Evolutionary conservation across 2,888 invertebrate species (phyloP).

Genomic region (Brassicogethes aeneus): DNA sequence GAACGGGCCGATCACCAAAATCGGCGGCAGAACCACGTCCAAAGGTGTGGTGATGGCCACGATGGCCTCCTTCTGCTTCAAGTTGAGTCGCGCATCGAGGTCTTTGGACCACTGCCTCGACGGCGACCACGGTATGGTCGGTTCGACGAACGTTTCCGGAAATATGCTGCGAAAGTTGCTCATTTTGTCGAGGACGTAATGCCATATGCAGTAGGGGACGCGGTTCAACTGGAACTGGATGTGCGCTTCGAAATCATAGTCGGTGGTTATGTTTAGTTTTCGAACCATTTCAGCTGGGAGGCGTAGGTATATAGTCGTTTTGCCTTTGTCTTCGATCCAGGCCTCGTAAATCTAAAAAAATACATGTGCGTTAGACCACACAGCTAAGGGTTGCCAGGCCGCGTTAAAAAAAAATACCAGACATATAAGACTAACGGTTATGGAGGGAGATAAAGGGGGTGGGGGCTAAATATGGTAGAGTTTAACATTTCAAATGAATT

Average conservation of each 20-base stretch:
- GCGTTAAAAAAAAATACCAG: too few species aligned
- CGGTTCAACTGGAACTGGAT: constrained; percentile 76
- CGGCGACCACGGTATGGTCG: constrained; percentile 60
- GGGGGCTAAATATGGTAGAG: too few species aligned
- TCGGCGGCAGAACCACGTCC: constrained; percentile 55
- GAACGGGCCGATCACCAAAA: constrained; percentile 67
- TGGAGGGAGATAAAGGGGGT: too few species aligned
- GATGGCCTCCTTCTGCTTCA: constrained; percentile 71
- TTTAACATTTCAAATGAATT: too few species aligned
- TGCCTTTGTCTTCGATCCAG: constrained; percentile 64
- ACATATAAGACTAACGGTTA: too few species aligned
- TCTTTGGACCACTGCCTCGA: constrained; percentile 58
- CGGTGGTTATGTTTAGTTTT: constrained; percentile 49
- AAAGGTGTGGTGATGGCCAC: constrained; percentile 63
- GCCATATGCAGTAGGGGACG: constrained; percentile 77
- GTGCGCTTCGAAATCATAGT: constrained; percentile 57
- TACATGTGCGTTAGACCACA: too few species aligned
- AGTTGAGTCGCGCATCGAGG: constrained; percentile 57
- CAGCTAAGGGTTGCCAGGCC: too few species aligned
- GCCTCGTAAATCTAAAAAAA: constrained; percentile 56
- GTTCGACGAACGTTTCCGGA: constrained; percentile 54
- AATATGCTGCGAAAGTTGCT: constrained; percentile 57
- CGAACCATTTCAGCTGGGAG: constrained; percentile 58
- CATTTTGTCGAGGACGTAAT: constrained; percentile 69
- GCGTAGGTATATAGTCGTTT: constrained; percentile 66